These are phyloP conservation scores for Pegoplata infirma DNA, from an alignment of 2,888 invertebrate genomes.

Conservation along the genomic window DNA sequence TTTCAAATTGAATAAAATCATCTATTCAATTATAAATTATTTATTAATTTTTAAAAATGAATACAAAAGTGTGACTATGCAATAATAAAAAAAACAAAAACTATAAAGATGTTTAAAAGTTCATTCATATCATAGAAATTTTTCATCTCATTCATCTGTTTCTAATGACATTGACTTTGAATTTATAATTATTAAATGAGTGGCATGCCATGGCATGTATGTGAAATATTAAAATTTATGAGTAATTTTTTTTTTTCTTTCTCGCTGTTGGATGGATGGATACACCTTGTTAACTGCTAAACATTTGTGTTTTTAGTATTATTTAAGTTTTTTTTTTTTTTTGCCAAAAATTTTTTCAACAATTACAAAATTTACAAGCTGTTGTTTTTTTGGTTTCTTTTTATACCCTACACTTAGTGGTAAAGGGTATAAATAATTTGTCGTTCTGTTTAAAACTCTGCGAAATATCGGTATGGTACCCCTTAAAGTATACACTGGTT, in stretches of 20 bases:
- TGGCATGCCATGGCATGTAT: too few species aligned
- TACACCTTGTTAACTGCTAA: constrained; percentile 34
- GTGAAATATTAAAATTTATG: constrained; percentile 31
- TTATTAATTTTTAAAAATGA: too few species aligned
- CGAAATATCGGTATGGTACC: too few species aligned
- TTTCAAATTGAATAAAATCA: too few species aligned
- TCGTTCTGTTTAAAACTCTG: too few species aligned
- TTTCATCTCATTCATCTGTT: constrained; percentile 3
- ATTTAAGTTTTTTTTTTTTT: constrained; percentile 23
- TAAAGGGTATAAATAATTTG: too few species aligned
- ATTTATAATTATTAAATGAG: constrained; percentile 39
- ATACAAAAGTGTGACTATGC: background rate
- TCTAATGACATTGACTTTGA: constrained; percentile 60
- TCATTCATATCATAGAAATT: background rate
- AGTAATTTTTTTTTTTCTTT: background rate
- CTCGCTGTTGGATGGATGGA: background rate
- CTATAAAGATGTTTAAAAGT: background rate
- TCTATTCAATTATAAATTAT: too few species aligned
- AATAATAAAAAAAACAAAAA: background rate
- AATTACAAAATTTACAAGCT: constrained; percentile 44
- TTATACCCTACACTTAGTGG: too few species aligned
- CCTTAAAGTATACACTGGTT: too few species aligned
- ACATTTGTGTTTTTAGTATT: constrained; percentile 10
- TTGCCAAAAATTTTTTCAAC: constrained; percentile 24
- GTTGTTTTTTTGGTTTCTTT: constrained; percentile 46